These are phyloP conservation scores for Leucopsar rothschildi DNA, from an alignment of 2,113 vertebrate genomes.

Conservation along the genomic window DNA sequence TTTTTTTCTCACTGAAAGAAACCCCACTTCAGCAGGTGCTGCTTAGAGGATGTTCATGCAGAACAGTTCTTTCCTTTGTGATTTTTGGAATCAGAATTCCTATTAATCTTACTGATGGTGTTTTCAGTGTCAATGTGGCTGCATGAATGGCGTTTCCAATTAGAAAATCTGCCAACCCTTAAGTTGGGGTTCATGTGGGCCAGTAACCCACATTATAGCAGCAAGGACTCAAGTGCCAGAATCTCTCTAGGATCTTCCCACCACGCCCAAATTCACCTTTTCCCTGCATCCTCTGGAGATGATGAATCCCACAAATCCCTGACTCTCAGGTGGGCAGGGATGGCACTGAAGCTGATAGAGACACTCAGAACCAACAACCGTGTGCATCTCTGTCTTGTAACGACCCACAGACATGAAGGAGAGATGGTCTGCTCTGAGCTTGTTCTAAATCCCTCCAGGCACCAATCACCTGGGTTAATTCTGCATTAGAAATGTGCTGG, in stretches of 20 bases:
- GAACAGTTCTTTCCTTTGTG: not conserved
- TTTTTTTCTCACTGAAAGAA: not conserved
- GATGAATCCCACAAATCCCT: not conserved
- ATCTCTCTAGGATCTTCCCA: not conserved
- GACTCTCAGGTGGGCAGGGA: not conserved
- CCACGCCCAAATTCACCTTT: not conserved
- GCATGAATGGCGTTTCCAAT: not conserved
- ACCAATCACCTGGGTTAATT: not conserved
- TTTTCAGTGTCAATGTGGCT: not conserved
- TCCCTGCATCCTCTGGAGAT: not conserved
- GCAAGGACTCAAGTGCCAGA: not conserved
- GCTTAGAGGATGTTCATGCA: not conserved
- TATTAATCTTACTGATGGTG: not conserved
- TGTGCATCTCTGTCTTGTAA: not conserved
- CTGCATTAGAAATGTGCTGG: not conserved
- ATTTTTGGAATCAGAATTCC: not conserved
- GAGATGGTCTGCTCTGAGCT: not conserved
- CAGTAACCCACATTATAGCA: not conserved
- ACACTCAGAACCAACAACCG: not conserved
- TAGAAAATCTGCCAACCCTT: not conserved
- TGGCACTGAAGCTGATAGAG: not conserved
- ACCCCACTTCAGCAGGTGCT: not conserved
- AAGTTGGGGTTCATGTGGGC: fast-evolving
- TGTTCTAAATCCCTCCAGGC: not conserved
- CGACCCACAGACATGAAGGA: not conserved